Base-by-base conservation (phyloP, 64 coral and sea anemone species). In the Montipora cactus region DNA sequence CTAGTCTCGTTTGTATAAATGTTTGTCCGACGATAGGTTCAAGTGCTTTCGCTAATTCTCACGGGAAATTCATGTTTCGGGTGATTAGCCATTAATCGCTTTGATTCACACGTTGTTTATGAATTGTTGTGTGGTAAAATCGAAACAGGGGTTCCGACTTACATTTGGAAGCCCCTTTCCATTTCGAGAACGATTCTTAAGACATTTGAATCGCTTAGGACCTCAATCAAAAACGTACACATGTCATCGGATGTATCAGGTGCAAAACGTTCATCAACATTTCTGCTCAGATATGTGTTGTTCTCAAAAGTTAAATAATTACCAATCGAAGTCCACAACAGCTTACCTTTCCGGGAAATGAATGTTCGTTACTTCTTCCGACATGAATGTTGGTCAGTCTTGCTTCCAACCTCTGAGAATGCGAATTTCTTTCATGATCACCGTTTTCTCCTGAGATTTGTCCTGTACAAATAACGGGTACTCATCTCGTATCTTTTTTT, bases 401-500 rank as follows among this genome's bases (percentile, higher is more conserved):
- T 18, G 82, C 82, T 72, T 86, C 82, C 14, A 86, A 59, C 66
- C 82, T 86, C 82, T 72, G 61, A 49, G 82, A 86, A 22, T 70
- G 18, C 12, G 62, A 86, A 72, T 86, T 86, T 72, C 46, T 44
- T 8, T 47, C 14, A 46, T 72, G 64, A 20, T 86, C 23, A 22
- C 16, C 62, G 45, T 71, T 18, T 50, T 71, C 66, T 68, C 21
- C 81, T 70, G 7, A 66, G 68, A 84, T 67, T 64, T 44, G 61
- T 64, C 61, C 8, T 14, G 61, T 64, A 64, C 61, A 15, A 11
- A 37, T 37, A 37, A 37, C 37, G 37, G 1, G 1, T 37, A 37
- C 37, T 37, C 28, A 10, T 55, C 10, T 55, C 5, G 10, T 55
- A 7, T 55, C 52, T 55, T 55, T 55, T 8, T 21, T 71, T 71